phyloP scores from a whole-genome alignment of 2,888 invertebrate species.

The Coenonympha glycerion region DNA sequence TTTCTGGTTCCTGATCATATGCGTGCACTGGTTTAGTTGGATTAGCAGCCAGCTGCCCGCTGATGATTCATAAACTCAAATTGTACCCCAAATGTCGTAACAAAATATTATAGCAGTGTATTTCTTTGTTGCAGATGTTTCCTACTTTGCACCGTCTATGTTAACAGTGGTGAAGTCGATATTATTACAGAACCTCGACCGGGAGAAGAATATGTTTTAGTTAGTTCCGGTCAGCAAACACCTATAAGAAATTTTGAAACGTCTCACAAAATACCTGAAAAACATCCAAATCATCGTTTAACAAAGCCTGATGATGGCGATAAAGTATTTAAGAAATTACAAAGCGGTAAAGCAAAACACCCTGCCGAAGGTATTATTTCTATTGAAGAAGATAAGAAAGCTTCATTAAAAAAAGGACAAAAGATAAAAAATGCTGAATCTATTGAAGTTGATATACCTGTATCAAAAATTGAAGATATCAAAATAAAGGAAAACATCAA shows the following conservation, averaged over 20 bases:
- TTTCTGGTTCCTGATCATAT: constrained; percentile 42
- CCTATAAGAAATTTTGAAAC: constrained; percentile 78
- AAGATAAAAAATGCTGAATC: constrained; percentile 59
- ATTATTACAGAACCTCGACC: constrained; percentile 79
- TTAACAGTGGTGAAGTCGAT: constrained; percentile 71
- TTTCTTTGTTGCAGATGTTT: constrained; percentile 72
- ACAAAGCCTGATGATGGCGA: constrained; percentile 57
- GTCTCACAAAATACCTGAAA: constrained; percentile 81
- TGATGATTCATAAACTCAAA: constrained; percentile 59
- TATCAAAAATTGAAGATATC: constrained; percentile 67
- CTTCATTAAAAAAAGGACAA: constrained; percentile 50
- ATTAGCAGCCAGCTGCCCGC: constrained; percentile 52
- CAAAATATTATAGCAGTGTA: constrained; percentile 2
- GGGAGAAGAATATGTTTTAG: constrained; percentile 80
- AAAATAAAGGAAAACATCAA: constrained; percentile 71
- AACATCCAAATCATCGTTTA: constrained; percentile 59
- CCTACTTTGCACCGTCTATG: constrained; percentile 62
- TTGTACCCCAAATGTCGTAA: constrained; percentile 25
- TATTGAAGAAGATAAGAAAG: constrained; percentile 68
- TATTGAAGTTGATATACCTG: constrained; percentile 67
- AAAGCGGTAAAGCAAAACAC: constrained; percentile 57
- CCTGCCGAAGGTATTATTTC: constrained; percentile 63
- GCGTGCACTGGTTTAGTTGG: constrained; percentile 33
- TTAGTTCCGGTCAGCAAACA: constrained; percentile 73
- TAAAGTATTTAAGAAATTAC: constrained; percentile 60